Base-by-base conservation (phyloP, 2,113 vertebrate species). In the Neodontobutis hainanensis region DNA sequence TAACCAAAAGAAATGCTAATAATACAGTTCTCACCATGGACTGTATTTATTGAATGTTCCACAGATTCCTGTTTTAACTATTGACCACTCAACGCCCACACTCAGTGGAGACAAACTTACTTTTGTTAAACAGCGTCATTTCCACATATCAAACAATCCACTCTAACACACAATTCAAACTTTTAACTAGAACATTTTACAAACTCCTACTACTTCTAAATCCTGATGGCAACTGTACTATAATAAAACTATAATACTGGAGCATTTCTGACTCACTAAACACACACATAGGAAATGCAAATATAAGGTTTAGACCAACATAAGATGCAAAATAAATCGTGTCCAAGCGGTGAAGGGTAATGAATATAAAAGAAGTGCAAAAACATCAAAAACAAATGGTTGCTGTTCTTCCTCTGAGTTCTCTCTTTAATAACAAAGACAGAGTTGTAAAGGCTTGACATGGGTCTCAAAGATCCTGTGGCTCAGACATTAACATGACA, bases 361-460 rank as follows among this genome's bases (percentile, higher is more conserved):
- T 43, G n/a, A n/a, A n/a, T n/a, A n/a, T n/a, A n/a, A n/a, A n/a
- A n/a, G n/a, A n/a, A n/a, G n/a, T n/a, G n/a, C n/a, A n/a, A n/a
- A n/a, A n/a, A n/a, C 19, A 27, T 2, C 10, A 11, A 8, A 6
- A 43, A 43, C 7, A 43, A 38, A 55, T 65, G 38, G 42, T 15
- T 36, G 50, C 72, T 61, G 64, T 62, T 64, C 77, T 71, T 73
- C 73, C 70, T 51, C 65, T 56, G 61, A 65, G 75, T 77, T 34
- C 64, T 75, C 46, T 53, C 11, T 3, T 12, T 36, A 72, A 53
- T 12, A 68, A 78, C 72, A 76, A 68, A 75, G 27, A 45, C 27
- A 12, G 56, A 46, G 46, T 32, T 79, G 69, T 77, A 67, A 69
- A 77, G n/a, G 47, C 51, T 15, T 58, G 53, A 32, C 61, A 11